Evolutionary conservation across 1,140 invertebrate genomes (phyloP).

Genomic region (Alviniconcha marisindica): DNA sequence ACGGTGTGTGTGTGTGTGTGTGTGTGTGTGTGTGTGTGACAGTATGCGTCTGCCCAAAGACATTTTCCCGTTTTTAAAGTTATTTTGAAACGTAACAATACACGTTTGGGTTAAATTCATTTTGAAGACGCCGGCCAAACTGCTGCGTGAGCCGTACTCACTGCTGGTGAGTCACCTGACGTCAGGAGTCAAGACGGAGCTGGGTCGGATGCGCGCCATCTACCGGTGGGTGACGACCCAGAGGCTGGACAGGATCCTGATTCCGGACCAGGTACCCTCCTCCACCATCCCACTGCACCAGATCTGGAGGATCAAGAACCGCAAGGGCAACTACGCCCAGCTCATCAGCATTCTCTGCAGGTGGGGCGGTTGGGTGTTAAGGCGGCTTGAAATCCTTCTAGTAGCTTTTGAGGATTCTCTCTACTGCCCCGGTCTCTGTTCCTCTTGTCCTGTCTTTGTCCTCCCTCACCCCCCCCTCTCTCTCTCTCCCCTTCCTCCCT

Average conservation of each 20-base stretch:
- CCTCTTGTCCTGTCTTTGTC: too few species aligned
- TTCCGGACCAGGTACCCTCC: constrained; percentile 45
- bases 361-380: constrained; percentile 44
- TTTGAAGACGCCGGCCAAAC: constrained; percentile 49
- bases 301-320: constrained; percentile 63
- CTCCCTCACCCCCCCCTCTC: too few species aligned
- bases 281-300: constrained; percentile 56
- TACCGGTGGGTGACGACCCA: constrained; percentile 67
- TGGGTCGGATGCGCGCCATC: constrained; percentile 62
- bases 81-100: too few species aligned
- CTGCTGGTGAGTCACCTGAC: constrained; percentile 55
- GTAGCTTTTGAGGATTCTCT: too few species aligned
- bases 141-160: constrained; percentile 52
- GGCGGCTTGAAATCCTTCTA: background rate
- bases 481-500: too few species aligned
- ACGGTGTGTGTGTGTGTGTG: background rate
- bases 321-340: constrained; percentile 67
- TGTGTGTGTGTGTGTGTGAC: background rate
- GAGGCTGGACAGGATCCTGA: constrained; percentile 45
- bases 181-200: constrained; percentile 49
- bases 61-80: too few species aligned
- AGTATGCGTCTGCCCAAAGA: too few species aligned
- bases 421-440: too few species aligned
- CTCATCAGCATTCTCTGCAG: constrained; percentile 66
- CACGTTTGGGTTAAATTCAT: background rate